Evolutionary conservation across 2,113 vertebrate genomes (phyloP).

Genomic region (Lutjanus erythropterus): DNA sequence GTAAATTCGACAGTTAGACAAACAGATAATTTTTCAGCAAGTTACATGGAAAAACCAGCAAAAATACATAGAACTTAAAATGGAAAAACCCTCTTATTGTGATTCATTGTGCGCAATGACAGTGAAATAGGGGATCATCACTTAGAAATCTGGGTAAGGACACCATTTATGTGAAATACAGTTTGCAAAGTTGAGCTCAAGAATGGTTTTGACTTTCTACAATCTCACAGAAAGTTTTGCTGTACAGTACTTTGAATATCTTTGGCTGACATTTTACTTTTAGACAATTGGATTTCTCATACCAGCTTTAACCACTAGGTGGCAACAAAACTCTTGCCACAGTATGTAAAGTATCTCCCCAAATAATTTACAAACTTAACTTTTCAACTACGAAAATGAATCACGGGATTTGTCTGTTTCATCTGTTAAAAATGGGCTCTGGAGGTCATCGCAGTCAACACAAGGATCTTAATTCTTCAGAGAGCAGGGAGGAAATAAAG

Average conservation of each 20-base stretch:
- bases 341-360: no score
- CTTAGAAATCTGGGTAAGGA: background rate
- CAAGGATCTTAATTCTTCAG: background rate
- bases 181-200: background rate
- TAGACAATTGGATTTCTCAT: background rate
- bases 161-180: background rate
- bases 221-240: background rate
- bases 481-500: constrained; percentile 19
- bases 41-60: background rate
- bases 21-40: background rate
- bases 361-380: background rate
- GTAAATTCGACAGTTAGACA: background rate
- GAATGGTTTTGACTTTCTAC: no score
- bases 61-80: background rate
- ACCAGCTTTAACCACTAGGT: constrained; percentile 23
- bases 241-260: background rate
- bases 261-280: background rate
- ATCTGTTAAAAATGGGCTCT: background rate
- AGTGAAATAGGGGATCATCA: background rate
- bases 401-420: background rate
- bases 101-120: no score
- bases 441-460: background rate
- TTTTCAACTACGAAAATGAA: background rate
- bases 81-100: no score
- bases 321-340: constrained; percentile 34